Conservation (phyloP, 2,113 vertebrate species). For the Xiphias gladius region DNA sequence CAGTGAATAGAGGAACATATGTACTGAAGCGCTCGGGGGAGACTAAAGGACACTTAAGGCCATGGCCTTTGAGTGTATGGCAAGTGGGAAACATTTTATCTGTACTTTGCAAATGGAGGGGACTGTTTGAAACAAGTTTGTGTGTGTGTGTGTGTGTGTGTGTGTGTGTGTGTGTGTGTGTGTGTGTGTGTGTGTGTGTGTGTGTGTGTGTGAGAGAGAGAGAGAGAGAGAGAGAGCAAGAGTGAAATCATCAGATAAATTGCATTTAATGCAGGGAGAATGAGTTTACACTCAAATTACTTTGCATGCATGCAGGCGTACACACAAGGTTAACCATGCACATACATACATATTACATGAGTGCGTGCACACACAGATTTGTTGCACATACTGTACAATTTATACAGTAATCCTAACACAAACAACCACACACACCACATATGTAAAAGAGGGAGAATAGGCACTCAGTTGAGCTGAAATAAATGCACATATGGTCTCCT, state of each 20-base stretch:
- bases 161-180: no score
- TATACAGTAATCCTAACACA: slow-evolving; percentile 26
- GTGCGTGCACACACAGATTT: not conserved
- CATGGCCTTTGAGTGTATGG: slow-evolving; percentile 9
- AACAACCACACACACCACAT: not conserved
- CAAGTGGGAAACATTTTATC: slow-evolving; percentile 64
- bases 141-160: slow-evolving; percentile 28
- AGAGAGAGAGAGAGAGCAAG: not conserved
- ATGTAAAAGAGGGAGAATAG: slow-evolving; percentile 17
- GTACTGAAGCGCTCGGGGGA: slow-evolving; percentile 9
- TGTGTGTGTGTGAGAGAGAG: slow-evolving; percentile 14
- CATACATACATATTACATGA: not conserved
- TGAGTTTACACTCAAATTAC: slow-evolving; percentile 15
- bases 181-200: no score
- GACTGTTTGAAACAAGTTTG: slow-evolving; percentile 17
- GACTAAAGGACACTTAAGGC: slow-evolving; percentile 50
- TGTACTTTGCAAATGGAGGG: slow-evolving; percentile 60
- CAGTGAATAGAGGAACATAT: slow-evolving; percentile 46
- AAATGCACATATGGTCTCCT: slow-evolving; percentile 64
- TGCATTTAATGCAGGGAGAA: slow-evolving; percentile 44
- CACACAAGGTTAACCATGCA: not conserved
- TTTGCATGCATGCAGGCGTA: not conserved
- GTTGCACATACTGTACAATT: not conserved
- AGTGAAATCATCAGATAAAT: slow-evolving; percentile 27
- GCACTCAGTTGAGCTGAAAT: slow-evolving; percentile 49